These are phyloP conservation scores for Propsilocerus akamusi DNA, from an alignment of 1,140 invertebrate species.

Conservation along the genomic window DNA sequence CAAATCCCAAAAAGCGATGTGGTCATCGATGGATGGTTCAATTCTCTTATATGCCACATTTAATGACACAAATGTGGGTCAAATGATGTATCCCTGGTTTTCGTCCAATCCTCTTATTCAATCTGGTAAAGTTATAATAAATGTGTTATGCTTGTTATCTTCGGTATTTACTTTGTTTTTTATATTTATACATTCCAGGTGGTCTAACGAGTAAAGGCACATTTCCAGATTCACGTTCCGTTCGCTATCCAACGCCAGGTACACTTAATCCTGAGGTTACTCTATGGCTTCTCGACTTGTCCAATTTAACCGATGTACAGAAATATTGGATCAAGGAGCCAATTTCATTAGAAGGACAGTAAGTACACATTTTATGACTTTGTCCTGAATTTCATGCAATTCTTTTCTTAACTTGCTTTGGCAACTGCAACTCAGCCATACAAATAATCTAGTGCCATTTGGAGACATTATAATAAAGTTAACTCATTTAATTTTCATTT, in stretches of 20 bases:
- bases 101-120: conserved; percentile 31
- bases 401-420: not conserved
- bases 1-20: conserved; percentile 52
- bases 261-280: conserved; percentile 62
- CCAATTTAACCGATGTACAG: conserved; percentile 36
- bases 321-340: conserved; percentile 47
- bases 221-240: conserved; percentile 54
- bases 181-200: conserved; percentile 4
- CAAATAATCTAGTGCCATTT: too few species aligned
- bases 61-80: conserved; percentile 64
- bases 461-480: not conserved
- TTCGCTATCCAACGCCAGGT: conserved; percentile 70
- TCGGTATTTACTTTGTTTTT: conserved; percentile 7
- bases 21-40: conserved; percentile 64
- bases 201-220: conserved; percentile 20
- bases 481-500: conserved; percentile 9
- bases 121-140: conserved; percentile 14
- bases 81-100: conserved; percentile 59
- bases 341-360: conserved; percentile 47
- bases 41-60: conserved; percentile 70
- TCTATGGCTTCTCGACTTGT: conserved; percentile 61
- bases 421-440: not conserved
- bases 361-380: conserved; percentile 21
- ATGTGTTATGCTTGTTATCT: conserved; percentile 12
- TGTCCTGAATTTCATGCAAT: not conserved